Evolutionary conservation across 2,888 invertebrate genomes (phyloP), one percentile per base, ranked within the genome.

Genomic region (Myopa tessellatipennis): DNA sequence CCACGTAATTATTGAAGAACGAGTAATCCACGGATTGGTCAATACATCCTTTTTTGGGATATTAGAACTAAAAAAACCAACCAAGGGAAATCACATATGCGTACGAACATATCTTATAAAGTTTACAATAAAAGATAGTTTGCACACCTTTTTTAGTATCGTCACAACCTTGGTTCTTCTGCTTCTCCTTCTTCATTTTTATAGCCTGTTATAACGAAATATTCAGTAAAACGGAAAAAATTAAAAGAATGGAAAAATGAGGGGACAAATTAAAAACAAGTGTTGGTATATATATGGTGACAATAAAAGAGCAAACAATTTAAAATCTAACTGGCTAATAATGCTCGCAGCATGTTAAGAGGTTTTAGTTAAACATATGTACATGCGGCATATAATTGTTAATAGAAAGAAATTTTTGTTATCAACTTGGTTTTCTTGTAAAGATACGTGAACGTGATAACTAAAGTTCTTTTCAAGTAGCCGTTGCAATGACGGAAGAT

Each of bases 101-200:
- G n/a, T 58, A 6, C 52, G n/a, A 58, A 12, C 52, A 52, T 52
- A 52, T 14, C 14, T 26, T 26, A 26, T 26, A 26, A 26, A n/a
- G 18, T 36, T 68, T 14, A 38, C 4, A 71, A 26, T 71, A 61
- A 36, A 65, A 0, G 75, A n/a, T 65, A 63, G 26, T 78, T 83
- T 61, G 5, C 34, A 3, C 36, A 88, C 91, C 86, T 82, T 87
- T 85, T 60, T 82, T 83, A 38, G 74, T 82, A 82, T 78, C 84
- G 82, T 80, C 81, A 76, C 76, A 81, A 76, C 65, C 83, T 76
- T 90, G 90, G 84, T 91, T 92, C 82, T 93, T 92, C 82, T 92
- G 92, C 89, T 93, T 91, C 78, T 90, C 92, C 55, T 92, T 92
- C 89, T 93, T 94, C 87, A 92, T 91, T 89, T 93, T 93, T n/a